A percentile compares a stretch with the other conserved stretches of the same genome.
These are phyloP conservation scores for Pseudobourletiella spinata DNA, from an alignment of 1,140 invertebrate species.

Conservation along the genomic window DNA sequence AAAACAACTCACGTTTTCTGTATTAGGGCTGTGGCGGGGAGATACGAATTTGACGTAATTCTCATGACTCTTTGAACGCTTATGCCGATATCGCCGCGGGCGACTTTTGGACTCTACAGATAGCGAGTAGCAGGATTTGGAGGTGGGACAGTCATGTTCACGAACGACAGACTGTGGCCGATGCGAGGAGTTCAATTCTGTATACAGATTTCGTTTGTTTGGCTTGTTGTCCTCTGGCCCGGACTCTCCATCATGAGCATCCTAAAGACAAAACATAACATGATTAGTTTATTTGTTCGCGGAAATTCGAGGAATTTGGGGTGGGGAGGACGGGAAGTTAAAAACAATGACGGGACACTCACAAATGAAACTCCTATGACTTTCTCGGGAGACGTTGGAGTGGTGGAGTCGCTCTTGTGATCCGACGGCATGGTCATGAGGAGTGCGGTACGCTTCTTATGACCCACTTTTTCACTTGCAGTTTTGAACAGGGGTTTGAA, in stretches of 20 bases:
- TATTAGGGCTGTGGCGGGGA: constrained; percentile 20
- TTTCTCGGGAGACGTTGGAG: constrained; percentile 28
- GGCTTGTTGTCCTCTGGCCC: neutral
- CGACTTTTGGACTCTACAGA: constrained; percentile 15
- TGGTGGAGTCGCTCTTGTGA: constrained; percentile 19
- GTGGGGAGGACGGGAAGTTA: too few species aligned
- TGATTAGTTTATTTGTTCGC: too few species aligned
- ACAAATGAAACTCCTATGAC: constrained; percentile 25
- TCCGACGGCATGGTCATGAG: constrained; percentile 22
- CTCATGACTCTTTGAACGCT: constrained; percentile 34
- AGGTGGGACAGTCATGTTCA: constrained; percentile 14
- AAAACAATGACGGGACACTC: constrained; percentile 13
- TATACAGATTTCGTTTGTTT: constrained; percentile 18
- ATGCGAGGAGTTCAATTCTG: constrained; percentile 28
- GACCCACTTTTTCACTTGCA: constrained; percentile 1
- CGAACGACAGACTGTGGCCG: constrained; percentile 25
- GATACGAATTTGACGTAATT: constrained; percentile 33
- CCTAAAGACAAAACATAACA: too few species aligned
- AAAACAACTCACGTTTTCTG: constrained; percentile 24
- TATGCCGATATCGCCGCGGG: constrained; percentile 26
- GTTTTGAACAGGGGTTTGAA: constrained; percentile 34
- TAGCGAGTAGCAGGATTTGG: constrained; percentile 20
- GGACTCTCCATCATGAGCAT: neutral
- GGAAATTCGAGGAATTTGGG: too few species aligned
- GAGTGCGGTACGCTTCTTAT: constrained; percentile 32